Base-by-base conservation (phyloP, 2,888 invertebrate genomes). In the Xanthorhoe designata region DNA sequence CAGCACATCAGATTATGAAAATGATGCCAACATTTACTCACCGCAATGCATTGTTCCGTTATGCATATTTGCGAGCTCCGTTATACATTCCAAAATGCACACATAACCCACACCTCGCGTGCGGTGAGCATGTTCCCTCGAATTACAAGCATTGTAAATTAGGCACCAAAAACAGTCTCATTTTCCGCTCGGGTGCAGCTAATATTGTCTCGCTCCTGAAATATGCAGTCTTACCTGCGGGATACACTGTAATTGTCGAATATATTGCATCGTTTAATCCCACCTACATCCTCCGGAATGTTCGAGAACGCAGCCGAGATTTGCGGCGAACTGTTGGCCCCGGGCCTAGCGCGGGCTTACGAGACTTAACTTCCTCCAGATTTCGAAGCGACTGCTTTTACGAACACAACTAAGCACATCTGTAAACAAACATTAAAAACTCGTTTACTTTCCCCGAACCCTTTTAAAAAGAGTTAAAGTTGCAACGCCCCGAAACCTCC, bases 111-210 rank as follows among this genome's bases (percentile, higher is more conserved):
- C 80, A 81, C 85, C 80, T 80, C 81, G 80, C 81, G 75, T 79
- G 82, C 82, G 80, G 78, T 77, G 83, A 84, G 82, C 86, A 79
- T 82, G 88, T 83, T 85, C 86, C 81, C 81, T 78, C 83, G 82
- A 88, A 87, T 88, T 86, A 88, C 86, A 83, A 81, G 81, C 87
- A 84, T 85, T 87, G 87, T 92, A 91, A 91, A 91, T 91, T 90
- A 90, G 84, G 79, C 81, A 85, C 88, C 89, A 89, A 91, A 90
- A 90, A 88, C 91, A 87, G 90, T 89, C 88, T 89, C 88, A 86
- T 91, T 91, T 95, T 95, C 95, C 95, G 91, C 94, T 91, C 94
- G 91, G 94, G 94, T 85, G 87, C 87, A 86, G 87, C 91, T 92
- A 92, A 92, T 91, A 92, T 91, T 90, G 92, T 91, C 91, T 91